Conservation (phyloP, 1,140 invertebrate genomes). For the Trichoplusia ni region DNA sequence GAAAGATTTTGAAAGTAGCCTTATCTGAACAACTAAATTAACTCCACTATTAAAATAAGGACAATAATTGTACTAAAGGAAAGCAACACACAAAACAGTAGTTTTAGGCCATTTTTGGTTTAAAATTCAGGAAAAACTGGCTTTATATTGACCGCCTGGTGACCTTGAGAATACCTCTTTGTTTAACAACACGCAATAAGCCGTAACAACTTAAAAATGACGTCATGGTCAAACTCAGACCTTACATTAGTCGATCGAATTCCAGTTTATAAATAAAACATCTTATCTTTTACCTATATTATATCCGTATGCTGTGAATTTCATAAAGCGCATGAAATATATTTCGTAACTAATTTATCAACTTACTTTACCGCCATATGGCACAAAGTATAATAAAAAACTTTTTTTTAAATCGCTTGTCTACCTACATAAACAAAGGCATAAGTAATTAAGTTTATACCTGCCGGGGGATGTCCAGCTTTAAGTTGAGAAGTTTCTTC, state of each 20-base stretch:
- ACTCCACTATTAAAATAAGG: too few species aligned
- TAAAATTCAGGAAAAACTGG: too few species aligned
- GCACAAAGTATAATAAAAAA: too few species aligned
- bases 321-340: too few species aligned
- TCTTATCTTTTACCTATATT: too few species aligned
- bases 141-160: slow-evolving; percentile 21
- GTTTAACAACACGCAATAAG: slow-evolving; percentile 57
- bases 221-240: slow-evolving; percentile 24
- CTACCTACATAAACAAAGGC: slow-evolving; percentile 26
- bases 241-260: background rate
- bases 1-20: too few species aligned
- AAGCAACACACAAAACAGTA: too few species aligned
- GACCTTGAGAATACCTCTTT: slow-evolving; percentile 62
- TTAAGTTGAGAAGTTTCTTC: slow-evolving; percentile 87
- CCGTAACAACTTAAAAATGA: slow-evolving; percentile 23
- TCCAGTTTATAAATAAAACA: slow-evolving; percentile 1
- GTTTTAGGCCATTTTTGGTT: too few species aligned
- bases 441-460: slow-evolving; percentile 75
- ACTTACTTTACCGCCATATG: slow-evolving; percentile 1
- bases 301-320: too few species aligned
- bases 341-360: too few species aligned
- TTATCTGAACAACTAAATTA: too few species aligned
- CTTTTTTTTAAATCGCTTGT: background rate
- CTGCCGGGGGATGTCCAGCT: slow-evolving; percentile 92
- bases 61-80: too few species aligned